phyloP scores from a whole-genome alignment of 30 jellyfish, hydroid and myxozoan species.

The Chrysaora quinquecirrha region DNA sequence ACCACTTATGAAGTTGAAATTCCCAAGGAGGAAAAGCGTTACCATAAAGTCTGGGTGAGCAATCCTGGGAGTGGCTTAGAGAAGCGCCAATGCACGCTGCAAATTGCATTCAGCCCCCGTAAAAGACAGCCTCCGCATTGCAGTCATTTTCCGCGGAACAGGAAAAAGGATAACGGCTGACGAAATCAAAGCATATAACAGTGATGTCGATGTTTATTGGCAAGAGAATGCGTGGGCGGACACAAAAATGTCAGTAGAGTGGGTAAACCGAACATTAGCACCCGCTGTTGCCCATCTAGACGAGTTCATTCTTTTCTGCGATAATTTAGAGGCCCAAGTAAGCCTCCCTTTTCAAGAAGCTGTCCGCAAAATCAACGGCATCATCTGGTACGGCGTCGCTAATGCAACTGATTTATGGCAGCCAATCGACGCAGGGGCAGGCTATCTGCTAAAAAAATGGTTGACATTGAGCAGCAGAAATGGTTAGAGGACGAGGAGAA shows the following conservation, averaged over 20 bases:
- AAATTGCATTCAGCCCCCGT: neutral
- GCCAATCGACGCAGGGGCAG: conserved; percentile 53
- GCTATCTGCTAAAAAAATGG: conserved; percentile 1
- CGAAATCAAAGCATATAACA: conserved; percentile 25
- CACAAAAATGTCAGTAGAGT: conserved; percentile 9
- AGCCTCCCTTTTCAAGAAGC: neutral
- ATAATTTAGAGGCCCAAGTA: conserved; percentile 40
- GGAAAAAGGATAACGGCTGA: conserved; percentile 52
- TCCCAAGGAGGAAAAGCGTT: neutral
- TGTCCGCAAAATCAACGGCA: conserved; percentile 22
- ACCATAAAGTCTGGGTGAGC: neutral
- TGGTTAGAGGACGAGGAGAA: conserved; percentile 62
- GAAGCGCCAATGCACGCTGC: neutral
- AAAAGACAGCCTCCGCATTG: neutral
- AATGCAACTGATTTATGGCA: conserved; percentile 50
- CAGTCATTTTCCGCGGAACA: conserved; percentile 58
- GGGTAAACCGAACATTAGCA: conserved; percentile 11
- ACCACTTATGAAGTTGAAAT: conserved; percentile 16
- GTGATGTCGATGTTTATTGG: no score
- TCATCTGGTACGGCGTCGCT: conserved; percentile 41
- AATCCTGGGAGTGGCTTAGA: neutral
- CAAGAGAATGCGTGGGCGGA: no score
- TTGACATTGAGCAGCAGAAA: conserved; percentile 3
- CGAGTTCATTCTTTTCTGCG: conserved; percentile 40
- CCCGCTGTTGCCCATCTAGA: conserved; percentile 41